Evolutionary conservation across 2,888 invertebrate species (phyloP), one percentile per base, ranked within the genome.

Genomic region (Tromatobia lineatoria): DNA sequence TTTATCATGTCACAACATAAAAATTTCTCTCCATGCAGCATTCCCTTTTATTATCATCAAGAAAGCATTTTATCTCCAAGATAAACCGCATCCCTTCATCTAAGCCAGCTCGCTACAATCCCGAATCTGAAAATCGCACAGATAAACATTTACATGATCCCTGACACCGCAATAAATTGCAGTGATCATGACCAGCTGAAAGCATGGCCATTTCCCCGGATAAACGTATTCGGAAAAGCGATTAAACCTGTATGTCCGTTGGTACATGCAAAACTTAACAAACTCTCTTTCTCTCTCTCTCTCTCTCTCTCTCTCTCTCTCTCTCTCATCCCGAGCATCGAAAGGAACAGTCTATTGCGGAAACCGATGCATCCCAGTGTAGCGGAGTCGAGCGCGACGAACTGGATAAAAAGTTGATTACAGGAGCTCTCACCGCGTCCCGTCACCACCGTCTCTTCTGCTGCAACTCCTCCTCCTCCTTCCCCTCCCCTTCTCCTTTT

Each of bases 351-450:
- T 79, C 34, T 57, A 66, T 79, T 47, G 47, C 45, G 54, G 61
- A 74, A 75, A 81, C 69, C 42, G 70, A 69, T 80, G 76, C 61
- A 73, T 80, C 71, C 67, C n/a, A 38, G 64, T 25, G 64, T 61
- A 59, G 52, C 38, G 52, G 50, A 54, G 13, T 42, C 61, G 71
- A 42, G 64, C 50, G 66, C 29, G 71, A 69, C 52, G 76, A 80
- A 71, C 75, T 64, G 74, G 70, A 84, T 79, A 84, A 77, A 81
- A 84, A 84, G 84, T 84, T 84, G 81, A 84, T 84, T 84, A 84
- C 84, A 75, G 74, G 78, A 75, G 69, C 81, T 74, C 80, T 77
- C 61, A 77, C 59, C 52, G 69, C 52, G 42, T 73, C 64, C 69
- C 64, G 54, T 80, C 47, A 42, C 34, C 59, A 52, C 70, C 64